Evolutionary conservation across 2,113 vertebrate species (phyloP), one percentile per base, ranked within the genome.

Genomic region (Nerophis lumbriciformis): DNA sequence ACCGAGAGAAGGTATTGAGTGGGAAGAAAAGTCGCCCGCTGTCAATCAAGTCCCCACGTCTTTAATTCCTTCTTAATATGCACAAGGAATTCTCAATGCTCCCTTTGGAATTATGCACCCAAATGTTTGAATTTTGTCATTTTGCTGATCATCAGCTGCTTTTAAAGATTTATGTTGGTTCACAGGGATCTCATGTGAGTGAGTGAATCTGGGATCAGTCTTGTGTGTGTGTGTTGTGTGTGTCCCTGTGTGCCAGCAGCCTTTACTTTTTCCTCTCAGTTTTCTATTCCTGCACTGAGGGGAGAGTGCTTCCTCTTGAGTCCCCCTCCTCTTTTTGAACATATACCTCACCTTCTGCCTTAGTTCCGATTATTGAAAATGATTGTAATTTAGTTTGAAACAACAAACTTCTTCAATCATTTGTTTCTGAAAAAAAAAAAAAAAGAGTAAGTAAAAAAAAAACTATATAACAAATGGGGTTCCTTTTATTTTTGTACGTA

Each of bases 401-500:
- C 75, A 80, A 90, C 83, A 89, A 84, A 91, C 87, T 87, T 92
- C 79, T 93, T 86, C 88, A 87, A 87, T 91, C 77, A 88, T 83
- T 84, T 91, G 83, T 93, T 93, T 91, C 85, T 91, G 88, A 91
- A 92, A 90, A 86, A 83, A 66, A 91, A 86, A 83, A 65, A 83
- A 48, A 65, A 84, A 74, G 73, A 85, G 81, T 87, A 83, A 83
- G 12, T 4, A 45, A 57, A 57, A 57, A 57, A 44, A 57, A 89
- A 90, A 90, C 81, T 88, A 90, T 91, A 89, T 90, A 78, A 86
- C 85, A 90, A 91, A 90, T 92, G 87, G 88, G 88, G 92, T 92
- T 91, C 88, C 90, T 92, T 94, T 90, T 94, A 92, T 93, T 94
- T 95, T 95, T 93, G 90, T 94, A 94, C 88, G 90, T 94, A 94